Conservation (phyloP, 2,113 vertebrate species). For the Hippopotamus amphibius region DNA sequence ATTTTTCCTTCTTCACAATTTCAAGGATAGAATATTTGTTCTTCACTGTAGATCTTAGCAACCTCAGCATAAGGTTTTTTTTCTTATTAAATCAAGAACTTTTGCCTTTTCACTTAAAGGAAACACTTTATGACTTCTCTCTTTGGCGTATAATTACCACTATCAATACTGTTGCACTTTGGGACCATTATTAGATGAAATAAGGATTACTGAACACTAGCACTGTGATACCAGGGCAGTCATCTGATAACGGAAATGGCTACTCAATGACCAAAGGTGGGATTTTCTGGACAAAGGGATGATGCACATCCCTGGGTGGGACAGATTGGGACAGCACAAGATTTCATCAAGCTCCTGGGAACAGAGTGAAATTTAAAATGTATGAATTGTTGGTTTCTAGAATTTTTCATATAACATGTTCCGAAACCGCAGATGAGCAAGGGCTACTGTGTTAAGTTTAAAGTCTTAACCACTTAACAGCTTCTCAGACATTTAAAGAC, state of each 20-base stretch:
- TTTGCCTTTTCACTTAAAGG: not conserved
- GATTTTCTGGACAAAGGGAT: not conserved
- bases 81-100: not conserved
- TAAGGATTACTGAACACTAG: not conserved
- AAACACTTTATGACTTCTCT: not conserved
- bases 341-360: not conserved
- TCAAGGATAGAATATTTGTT: not conserved
- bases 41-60: not conserved
- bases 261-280: not conserved
- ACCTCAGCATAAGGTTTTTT: not conserved
- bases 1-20: not conserved
- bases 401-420: not conserved
- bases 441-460: not conserved
- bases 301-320: not conserved
- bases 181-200: not conserved
- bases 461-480: not conserved
- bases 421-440: not conserved
- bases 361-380: not conserved
- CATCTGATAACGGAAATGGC: not conserved
- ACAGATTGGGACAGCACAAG: not conserved
- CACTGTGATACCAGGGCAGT: not conserved
- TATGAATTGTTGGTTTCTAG: not conserved
- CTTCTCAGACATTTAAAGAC: not conserved
- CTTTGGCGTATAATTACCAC: not conserved
- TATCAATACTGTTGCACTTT: not conserved